A percentile compares a stretch with the other conserved stretches of the same genome.
Conservation (phyloP, 1,140 invertebrate species). For the Halyomorpha halys region DNA sequence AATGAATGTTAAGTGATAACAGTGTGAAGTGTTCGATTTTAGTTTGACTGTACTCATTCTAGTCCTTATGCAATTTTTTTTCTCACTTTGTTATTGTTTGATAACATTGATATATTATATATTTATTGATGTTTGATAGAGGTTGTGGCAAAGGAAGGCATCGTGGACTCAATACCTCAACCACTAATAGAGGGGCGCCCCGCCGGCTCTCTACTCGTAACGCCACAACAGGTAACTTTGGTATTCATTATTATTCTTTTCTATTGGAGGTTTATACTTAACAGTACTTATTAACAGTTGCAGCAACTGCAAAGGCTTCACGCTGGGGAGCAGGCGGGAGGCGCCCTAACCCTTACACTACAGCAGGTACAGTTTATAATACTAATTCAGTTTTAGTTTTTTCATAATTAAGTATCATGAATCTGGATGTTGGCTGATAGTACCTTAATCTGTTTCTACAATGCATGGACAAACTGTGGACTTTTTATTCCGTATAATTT, state of each 20-base stretch:
- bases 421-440: no score
- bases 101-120: not conserved
- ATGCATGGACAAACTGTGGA: no score
- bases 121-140: conserved; percentile 31
- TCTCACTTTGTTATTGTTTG: not conserved
- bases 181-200: conserved; percentile 43
- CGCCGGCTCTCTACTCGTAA: conserved; percentile 46
- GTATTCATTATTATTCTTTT: conserved; percentile 22
- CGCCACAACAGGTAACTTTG: conserved; percentile 41
- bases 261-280: not conserved
- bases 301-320: conserved; percentile 44
- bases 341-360: conserved; percentile 42
- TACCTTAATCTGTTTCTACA: no score
- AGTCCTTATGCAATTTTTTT: not conserved
- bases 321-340: conserved; percentile 37
- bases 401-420: no score
- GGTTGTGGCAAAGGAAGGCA: conserved; percentile 43
- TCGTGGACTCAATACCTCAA: conserved; percentile 41
- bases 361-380: conserved; percentile 35
- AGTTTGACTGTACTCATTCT: not conserved
- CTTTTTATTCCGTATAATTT: no score
- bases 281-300: conserved; percentile 33
- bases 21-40: no score
- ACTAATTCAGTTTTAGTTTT: no score
- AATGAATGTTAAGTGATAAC: not conserved